A percentile compares a stretch with the other conserved stretches of the same genome.
phyloP scores from a whole-genome alignment of 2,888 invertebrate species.

The Unio pictorum region DNA sequence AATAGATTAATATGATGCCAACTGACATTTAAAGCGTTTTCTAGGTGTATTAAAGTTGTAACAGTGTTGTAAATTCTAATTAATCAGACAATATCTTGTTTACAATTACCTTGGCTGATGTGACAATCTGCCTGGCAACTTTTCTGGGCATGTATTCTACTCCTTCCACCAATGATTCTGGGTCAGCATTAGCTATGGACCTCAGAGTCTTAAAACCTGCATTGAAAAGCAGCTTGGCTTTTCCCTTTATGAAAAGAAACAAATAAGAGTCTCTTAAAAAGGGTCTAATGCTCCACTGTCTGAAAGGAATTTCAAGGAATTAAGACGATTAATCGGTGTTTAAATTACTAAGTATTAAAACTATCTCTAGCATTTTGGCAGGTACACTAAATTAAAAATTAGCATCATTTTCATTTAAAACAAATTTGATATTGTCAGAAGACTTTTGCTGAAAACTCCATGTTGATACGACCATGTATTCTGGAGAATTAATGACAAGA shows the following conservation, averaged over 20 bases:
- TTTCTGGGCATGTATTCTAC: slow-evolving; percentile 83
- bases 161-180: slow-evolving; percentile 76
- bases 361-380: too few relatives aligned
- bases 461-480: too few relatives aligned
- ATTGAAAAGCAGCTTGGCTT: slow-evolving; percentile 86
- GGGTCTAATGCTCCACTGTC: not conserved
- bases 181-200: slow-evolving; percentile 82
- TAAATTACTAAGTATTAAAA: too few relatives aligned
- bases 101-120: slow-evolving; percentile 84
- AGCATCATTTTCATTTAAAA: too few relatives aligned
- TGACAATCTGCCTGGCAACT: slow-evolving; percentile 85
- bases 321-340: too few relatives aligned
- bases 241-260: slow-evolving; percentile 75
- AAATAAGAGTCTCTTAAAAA: not conserved
- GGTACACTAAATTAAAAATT: too few relatives aligned
- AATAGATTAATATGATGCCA: too few relatives aligned
- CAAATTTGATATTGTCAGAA: too few relatives aligned
- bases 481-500: too few relatives aligned
- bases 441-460: too few relatives aligned
- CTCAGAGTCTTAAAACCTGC: slow-evolving; percentile 87
- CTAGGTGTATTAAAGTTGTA: not conserved
- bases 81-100: not conserved
- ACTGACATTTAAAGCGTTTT: not conserved
- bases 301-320: too few relatives aligned
- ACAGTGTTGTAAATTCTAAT: not conserved